Base-by-base conservation (phyloP, 2,888 invertebrate species). In the Villa cingulata region DNA sequence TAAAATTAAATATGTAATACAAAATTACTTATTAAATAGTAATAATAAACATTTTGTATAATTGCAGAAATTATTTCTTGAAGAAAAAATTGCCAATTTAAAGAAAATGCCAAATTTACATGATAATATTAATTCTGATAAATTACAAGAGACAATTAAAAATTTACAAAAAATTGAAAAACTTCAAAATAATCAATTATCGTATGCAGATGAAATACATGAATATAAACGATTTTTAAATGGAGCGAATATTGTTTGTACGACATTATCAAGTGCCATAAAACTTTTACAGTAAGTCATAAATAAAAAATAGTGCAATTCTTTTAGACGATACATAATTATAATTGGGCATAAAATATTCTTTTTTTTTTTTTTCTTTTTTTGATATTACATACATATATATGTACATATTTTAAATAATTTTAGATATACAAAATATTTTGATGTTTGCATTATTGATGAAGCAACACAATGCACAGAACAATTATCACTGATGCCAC, bases 401-500 rank as follows among this genome's bases (percentile, higher is more conserved):
- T 6, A 15, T 18, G 23, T 20, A 17, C 16, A n/a, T n/a, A 14
- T 4, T 20, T 40, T 40, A 53, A 57, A 62, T 41, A 27, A 15
- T 18, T 51, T 2, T 34, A 56, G 55, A 17, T 54, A 50, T 41
- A 49, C 52, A 0, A 56, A 58, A 41, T 61, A 61, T 43, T 72
- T 74, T 48, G 76, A 78, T 43, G 72, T 80, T 49, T 88, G 88
- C 57, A 83, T 89, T 46, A 76, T 90, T 45, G 89, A 89, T 66
- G 89, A 92, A 71, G 90, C 92, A 18, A 86, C 88, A 0, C 89
- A 90, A 62, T 85, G 86, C 54, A 80, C 77, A 36, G 94, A 94
- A 65, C 79, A 86, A 1, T 89, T 88, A 67, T 77, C 81, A 2
- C 68, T 91, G 53, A 77, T 88, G 53, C 91, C 91, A 0, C 72